Base-by-base conservation (phyloP, 2,113 vertebrate species). In the Mystacornis crossleyi region DNA sequence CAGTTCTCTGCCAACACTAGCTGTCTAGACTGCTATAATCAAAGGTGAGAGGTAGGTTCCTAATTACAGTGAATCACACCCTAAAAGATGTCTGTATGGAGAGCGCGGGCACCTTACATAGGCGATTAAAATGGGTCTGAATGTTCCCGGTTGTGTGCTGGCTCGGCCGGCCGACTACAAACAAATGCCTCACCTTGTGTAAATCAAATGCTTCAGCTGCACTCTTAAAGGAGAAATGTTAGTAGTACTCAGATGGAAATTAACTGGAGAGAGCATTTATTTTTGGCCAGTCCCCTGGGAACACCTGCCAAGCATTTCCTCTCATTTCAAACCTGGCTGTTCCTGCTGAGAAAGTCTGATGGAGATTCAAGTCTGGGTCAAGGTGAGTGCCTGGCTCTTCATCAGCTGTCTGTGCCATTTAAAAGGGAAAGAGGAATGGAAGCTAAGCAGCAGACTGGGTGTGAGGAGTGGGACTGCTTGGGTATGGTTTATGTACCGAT, bases 351-450 rank as follows among this genome's bases (percentile, higher is more conserved):
- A 95, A 94, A 79, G 54, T 92, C 85, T 94, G 92, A 85, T 90
- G 88, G 83, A 90, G 79, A 83, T 83, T 77, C 1, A 13, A 92
- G 93, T 91, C 91, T 93, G 91, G 93, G 91, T 95, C 91, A 95
- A 96, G 96, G 93, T 95, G 94, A 84, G 89, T 64, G 72, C 89
- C 47, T 91, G 94, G 69, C 86, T 95, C 83, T 92, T 81, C 61
- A 28, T 86, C 34, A 54, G 60, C 91, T 87, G 55, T 53, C 86
- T 83, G 80, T 71, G 65, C 78, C 14, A 0, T 71, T 78, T 84
- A 34, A 48, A 31, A 64, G 53, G 60, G 69, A 54, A 74, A 64
- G 81, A 64, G 53, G 62, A 65, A 43, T 45, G 64, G 10, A 86
- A 91, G 60, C 47, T 9, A 11, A 89, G 64, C 69, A 23, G 65